These are phyloP conservation scores for Trichonephila inaurata DNA, from an alignment of 1,140 invertebrate species.

Conservation along the genomic window DNA sequence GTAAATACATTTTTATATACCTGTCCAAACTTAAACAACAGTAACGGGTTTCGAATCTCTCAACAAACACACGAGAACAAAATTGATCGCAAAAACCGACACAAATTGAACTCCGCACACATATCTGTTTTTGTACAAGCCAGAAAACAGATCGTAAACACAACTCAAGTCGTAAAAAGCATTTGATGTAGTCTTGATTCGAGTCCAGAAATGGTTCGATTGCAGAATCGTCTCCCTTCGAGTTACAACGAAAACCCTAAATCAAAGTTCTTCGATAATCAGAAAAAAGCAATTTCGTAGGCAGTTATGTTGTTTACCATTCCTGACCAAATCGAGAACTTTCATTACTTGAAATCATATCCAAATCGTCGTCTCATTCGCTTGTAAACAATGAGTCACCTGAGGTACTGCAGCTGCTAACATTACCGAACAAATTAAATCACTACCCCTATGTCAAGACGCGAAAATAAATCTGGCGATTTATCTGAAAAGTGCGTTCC, in stretches of 20 bases:
- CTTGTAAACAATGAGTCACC: conserved; percentile 51
- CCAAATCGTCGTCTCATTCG: conserved; percentile 10
- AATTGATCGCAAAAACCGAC: neutral
- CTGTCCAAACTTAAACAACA: neutral
- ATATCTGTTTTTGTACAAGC: neutral
- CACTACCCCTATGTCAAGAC: conserved; percentile 15
- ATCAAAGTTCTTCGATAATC: neutral
- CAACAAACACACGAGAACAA: neutral
- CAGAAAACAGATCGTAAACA: conserved; percentile 27
- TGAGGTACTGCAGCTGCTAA: conserved; percentile 33
- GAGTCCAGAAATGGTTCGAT: neutral
- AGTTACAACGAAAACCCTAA: conserved; percentile 5
- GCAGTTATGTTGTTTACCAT: neutral
- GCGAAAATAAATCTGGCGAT: conserved; percentile 57
- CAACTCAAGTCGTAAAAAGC: neutral
- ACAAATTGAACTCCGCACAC: neutral
- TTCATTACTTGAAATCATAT: conserved; percentile 24
- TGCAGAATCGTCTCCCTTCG: neutral
- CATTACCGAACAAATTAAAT: conserved; percentile 54
- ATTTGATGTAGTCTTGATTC: neutral
- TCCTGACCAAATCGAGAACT: conserved; percentile 29
- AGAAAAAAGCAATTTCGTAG: neutral
- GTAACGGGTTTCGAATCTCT: conserved; percentile 5
- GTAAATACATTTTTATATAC: neutral
- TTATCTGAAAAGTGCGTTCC: conserved; percentile 52